Percentiles rank a stretch among this genome's conserved stretches.
These are phyloP conservation scores for Noctua pronuba DNA, from an alignment of 2,888 invertebrate genomes.

Conservation along the genomic window DNA sequence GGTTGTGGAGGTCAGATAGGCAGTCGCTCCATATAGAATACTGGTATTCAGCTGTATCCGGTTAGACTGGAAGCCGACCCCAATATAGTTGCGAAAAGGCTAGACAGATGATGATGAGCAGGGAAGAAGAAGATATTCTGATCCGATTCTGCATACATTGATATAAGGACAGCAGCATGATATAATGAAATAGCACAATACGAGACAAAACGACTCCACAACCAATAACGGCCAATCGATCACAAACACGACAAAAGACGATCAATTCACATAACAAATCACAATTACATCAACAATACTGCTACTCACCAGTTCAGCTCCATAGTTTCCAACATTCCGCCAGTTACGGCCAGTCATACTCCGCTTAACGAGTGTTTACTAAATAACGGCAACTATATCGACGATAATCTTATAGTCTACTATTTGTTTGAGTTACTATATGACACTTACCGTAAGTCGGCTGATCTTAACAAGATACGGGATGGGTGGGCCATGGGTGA, in stretches of 20 bases:
- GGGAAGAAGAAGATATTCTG: background rate
- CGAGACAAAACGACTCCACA: background rate
- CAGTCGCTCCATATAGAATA: too few relatives aligned
- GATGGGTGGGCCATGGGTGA: constrained; percentile 31
- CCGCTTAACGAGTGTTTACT: constrained; percentile 51
- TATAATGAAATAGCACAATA: background rate
- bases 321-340: constrained; percentile 3
- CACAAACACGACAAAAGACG: constrained; percentile 22
- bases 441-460: constrained; percentile 77
- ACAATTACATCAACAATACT: constrained; percentile 30
- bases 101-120: too few relatives aligned
- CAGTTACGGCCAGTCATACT: constrained; percentile 19
- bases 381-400: constrained; percentile 64
- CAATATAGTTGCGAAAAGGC: too few relatives aligned
- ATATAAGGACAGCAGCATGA: background rate
- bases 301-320: constrained; percentile 9
- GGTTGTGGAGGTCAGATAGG: too few relatives aligned
- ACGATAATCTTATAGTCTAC: constrained; percentile 59
- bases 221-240: constrained; percentile 24
- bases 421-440: constrained; percentile 76
- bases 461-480: constrained; percentile 74
- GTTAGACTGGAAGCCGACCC: too few relatives aligned
- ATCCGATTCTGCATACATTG: background rate
- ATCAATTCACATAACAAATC: constrained; percentile 23
- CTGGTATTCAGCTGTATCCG: too few relatives aligned